A percentile compares a stretch with the other conserved stretches of the same genome.
Evolutionary conservation across 2,888 invertebrate genomes (phyloP).

Genomic region (Eudasyphora cyanicolor): DNA sequence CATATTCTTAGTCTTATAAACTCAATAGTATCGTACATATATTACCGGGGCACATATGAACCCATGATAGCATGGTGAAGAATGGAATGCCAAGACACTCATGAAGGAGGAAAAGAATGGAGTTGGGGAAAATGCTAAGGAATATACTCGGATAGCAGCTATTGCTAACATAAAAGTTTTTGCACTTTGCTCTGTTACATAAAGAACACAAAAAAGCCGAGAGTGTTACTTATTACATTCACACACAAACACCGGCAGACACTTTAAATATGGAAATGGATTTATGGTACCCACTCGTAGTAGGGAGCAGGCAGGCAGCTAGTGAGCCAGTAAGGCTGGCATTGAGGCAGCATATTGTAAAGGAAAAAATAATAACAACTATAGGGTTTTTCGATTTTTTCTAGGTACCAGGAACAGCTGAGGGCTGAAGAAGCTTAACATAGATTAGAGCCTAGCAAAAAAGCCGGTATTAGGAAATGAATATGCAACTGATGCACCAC

Average conservation of each 20-base stretch:
- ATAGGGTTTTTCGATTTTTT: background rate
- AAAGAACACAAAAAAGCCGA: constrained; percentile 49
- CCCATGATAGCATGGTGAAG: background rate
- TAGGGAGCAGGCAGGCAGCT: background rate
- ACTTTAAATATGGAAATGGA: constrained; percentile 61
- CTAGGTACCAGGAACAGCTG: constrained; percentile 47
- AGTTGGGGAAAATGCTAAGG: background rate
- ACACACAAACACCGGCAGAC: constrained; percentile 1
- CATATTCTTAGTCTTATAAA: constrained; percentile 10
- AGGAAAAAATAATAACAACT: constrained; percentile 24
- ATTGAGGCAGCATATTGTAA: constrained; percentile 52
- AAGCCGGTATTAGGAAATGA: constrained; percentile 10
- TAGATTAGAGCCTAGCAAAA: constrained; percentile 29
- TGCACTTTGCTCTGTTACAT: constrained; percentile 58
- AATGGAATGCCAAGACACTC: constrained; percentile 6
- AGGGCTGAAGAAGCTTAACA: constrained; percentile 46
- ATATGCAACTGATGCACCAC: background rate
- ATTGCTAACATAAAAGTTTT: constrained; percentile 63
- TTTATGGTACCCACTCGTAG: constrained; percentile 57
- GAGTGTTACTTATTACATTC: constrained; percentile 21
- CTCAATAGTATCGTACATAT: constrained; percentile 16
- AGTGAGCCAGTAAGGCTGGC: too few relatives aligned
- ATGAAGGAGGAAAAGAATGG: background rate
- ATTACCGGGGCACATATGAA: constrained; percentile 18
- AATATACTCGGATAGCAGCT: too few relatives aligned